These are phyloP conservation scores for Parnassius smintheus DNA, from an alignment of 2,888 invertebrate genomes.

Conservation along the genomic window DNA sequence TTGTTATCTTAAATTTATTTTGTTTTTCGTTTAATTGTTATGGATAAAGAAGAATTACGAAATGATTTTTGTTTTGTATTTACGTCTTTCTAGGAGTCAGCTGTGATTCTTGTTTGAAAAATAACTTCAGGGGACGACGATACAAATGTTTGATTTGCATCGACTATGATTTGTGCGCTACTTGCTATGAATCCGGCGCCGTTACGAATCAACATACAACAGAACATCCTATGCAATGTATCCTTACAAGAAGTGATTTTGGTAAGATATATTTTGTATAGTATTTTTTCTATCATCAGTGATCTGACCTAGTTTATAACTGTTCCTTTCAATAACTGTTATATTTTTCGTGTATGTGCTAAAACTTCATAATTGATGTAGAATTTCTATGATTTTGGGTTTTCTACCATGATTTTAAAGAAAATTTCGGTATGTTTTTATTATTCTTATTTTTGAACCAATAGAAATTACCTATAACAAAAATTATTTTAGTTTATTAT, in stretches of 20 bases:
- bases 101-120: constrained; percentile 99
- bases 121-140: constrained; percentile 97
- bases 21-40: constrained; percentile 26
- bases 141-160: constrained; percentile 99
- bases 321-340: constrained; percentile 12
- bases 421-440: too few species aligned
- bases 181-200: constrained; percentile 96
- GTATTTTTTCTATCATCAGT: constrained; percentile 22
- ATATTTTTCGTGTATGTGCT: too few species aligned
- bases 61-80: constrained; percentile 53
- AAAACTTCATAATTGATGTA: too few species aligned
- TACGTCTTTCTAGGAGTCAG: constrained; percentile 92
- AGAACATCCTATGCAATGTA: constrained; percentile 99
- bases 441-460: too few species aligned
- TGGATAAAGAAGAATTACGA: constrained; percentile 32
- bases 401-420: too few species aligned
- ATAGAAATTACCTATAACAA: too few species aligned
- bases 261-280: constrained; percentile 78
- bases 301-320: constrained; percentile 23
- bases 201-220: constrained; percentile 95
- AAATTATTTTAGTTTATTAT: too few species aligned
- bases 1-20: constrained; percentile 28
- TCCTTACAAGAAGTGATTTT: constrained; percentile 97
- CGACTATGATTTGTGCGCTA: constrained; percentile 99
- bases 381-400: too few species aligned